These are phyloP conservation scores for Drosophila subobscura DNA, from an alignment of 1,140 invertebrate species.

Conservation along the genomic window DNA sequence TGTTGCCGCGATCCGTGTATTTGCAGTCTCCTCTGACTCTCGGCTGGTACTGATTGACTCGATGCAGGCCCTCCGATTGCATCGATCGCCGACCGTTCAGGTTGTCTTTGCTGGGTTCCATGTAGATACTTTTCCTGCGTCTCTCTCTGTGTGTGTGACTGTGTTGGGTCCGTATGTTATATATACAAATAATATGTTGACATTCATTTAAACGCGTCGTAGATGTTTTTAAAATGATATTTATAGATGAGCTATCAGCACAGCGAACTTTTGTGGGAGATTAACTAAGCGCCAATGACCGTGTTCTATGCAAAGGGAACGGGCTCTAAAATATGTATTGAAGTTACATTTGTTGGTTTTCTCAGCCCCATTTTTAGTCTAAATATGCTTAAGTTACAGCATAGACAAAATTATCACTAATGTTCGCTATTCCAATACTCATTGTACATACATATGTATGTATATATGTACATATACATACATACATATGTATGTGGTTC, in stretches of 20 bases:
- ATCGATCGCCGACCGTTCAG: not conserved
- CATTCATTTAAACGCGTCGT: not conserved
- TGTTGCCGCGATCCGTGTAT: constrained; percentile 27
- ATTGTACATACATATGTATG: too few species aligned
- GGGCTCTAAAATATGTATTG: too few species aligned
- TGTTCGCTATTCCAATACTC: too few species aligned
- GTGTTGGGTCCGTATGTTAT: not conserved
- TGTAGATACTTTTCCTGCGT: too few species aligned
- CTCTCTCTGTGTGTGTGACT: too few species aligned
- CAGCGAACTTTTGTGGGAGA: not conserved
- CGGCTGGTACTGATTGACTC: constrained; percentile 10
- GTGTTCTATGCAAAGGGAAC: not conserved
- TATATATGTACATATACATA: too few species aligned
- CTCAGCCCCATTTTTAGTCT: too few species aligned
- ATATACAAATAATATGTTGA: not conserved
- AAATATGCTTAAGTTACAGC: too few species aligned
- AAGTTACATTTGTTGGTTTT: too few species aligned
- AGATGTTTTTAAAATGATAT: not conserved
- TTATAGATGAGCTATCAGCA: constrained; percentile 18
- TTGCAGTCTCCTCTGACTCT: not conserved
- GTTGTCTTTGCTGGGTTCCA: too few species aligned
- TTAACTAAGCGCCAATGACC: not conserved
- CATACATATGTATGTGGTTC: too few species aligned
- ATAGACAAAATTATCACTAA: too few species aligned
- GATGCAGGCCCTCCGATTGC: not conserved